Conservation (phyloP, 2,888 invertebrate genomes). For the Scaptomyza caliginosa region DNA sequence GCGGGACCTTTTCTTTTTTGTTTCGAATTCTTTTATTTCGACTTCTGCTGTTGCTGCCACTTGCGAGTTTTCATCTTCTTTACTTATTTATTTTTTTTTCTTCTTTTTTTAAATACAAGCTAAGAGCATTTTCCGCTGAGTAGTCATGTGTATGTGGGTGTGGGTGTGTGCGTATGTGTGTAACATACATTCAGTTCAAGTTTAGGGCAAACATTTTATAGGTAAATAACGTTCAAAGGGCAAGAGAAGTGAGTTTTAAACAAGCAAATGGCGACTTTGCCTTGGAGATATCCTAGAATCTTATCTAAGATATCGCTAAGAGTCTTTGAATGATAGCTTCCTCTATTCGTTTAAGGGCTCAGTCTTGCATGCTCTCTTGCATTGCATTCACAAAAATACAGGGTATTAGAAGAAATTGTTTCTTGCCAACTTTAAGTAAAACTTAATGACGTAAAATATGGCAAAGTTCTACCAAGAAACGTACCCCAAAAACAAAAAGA, state of each 20-base stretch:
- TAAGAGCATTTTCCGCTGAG: conserved; percentile 46
- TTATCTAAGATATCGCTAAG: too few species aligned
- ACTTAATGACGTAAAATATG: conserved; percentile 75
- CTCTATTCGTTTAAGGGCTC: too few species aligned
- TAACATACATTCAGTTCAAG: conserved; percentile 19
- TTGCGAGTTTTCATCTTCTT: conserved; percentile 10
- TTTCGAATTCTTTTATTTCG: neutral
- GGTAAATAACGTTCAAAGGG: conserved; percentile 57
- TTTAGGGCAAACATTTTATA: conserved; percentile 44
- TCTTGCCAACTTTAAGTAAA: conserved; percentile 56
- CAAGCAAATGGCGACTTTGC: too few species aligned
- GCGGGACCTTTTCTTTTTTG: conserved; percentile 10
- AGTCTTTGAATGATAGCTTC: too few species aligned
- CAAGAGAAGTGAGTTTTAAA: neutral
- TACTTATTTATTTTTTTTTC: neutral
- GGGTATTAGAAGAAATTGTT: conserved; percentile 36
- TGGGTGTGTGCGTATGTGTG: neutral
- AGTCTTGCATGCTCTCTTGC: too few species aligned
- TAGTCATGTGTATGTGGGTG: neutral
- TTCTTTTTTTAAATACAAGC: conserved; percentile 50
- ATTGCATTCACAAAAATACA: neutral
- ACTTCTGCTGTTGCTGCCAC: conserved; percentile 10
- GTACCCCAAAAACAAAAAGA: neutral
- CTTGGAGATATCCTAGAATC: too few species aligned
- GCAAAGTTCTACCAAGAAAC: conserved; percentile 44